Evolutionary conservation across 2,797 vertebrate species (phyloP).

Genomic region (Florisuga fusca): DNA sequence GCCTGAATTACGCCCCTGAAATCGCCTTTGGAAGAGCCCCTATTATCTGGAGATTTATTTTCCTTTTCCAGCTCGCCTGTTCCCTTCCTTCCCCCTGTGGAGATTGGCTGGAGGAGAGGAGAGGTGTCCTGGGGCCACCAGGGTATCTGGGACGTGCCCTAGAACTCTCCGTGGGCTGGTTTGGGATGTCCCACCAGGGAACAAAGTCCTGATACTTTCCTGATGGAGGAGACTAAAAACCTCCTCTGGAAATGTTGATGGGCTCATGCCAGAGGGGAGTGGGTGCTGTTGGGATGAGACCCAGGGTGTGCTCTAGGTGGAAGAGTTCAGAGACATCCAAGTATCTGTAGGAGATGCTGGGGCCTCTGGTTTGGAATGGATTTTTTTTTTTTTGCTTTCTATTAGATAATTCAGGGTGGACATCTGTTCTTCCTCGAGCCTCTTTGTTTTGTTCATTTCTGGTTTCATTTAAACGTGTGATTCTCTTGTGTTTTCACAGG

Average conservation of each 20-base stretch:
- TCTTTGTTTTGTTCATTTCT: background rate
- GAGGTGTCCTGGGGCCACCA: accelerated
- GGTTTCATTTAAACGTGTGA: background rate
- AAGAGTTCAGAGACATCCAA: background rate
- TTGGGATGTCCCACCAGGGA: background rate
- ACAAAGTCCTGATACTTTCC: background rate
- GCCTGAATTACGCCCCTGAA: slow-evolving; percentile 5
- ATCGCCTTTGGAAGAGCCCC: slow-evolving; percentile 24
- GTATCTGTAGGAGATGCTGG: background rate
- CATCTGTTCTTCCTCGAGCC: background rate
- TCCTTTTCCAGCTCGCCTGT: background rate
- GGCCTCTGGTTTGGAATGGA: background rate
- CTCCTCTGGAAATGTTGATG: accelerated
- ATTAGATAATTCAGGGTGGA: background rate
- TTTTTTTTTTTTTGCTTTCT: background rate
- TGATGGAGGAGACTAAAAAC: background rate
- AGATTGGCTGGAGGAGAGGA: background rate
- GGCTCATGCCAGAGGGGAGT: accelerated
- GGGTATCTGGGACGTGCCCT: accelerated
- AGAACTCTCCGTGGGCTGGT: accelerated
- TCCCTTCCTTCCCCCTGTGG: accelerated
- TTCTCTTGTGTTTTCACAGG: background rate
- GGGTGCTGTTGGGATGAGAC: background rate
- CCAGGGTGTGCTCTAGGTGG: too few relatives aligned
- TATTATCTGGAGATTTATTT: slow-evolving; percentile 31